phyloP scores from a whole-genome alignment of 1,140 invertebrate genomes.

The Drosophila mojavensis region DNA sequence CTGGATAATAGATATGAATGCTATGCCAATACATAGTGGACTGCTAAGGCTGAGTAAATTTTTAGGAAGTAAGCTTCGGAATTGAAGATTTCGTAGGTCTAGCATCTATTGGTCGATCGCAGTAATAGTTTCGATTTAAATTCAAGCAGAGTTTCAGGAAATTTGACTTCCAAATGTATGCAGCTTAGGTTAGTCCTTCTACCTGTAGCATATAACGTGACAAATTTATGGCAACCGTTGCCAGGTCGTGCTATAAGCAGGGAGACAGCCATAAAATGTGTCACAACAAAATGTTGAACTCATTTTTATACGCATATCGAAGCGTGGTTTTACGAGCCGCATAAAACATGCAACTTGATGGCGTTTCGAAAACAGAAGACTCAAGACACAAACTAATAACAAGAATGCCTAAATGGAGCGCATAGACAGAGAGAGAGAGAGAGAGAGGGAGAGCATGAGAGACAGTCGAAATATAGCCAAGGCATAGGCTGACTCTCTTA shows the following conservation, averaged over 20 bases:
- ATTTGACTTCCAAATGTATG: background rate
- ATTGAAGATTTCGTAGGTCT: too few relatives aligned
- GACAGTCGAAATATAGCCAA: slow-evolving; percentile 16
- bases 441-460: slow-evolving; percentile 9
- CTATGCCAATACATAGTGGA: too few relatives aligned
- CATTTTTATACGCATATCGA: slow-evolving; percentile 68
- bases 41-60: too few relatives aligned
- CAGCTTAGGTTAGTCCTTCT: background rate
- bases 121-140: too few relatives aligned
- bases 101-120: too few relatives aligned
- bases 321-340: slow-evolving; percentile 49
- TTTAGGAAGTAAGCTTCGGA: too few relatives aligned
- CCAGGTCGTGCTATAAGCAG: slow-evolving; percentile 39
- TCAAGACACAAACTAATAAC: slow-evolving; percentile 67
- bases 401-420: slow-evolving; percentile 59
- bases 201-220: slow-evolving; percentile 22
- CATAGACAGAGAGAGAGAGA: slow-evolving; percentile 1
- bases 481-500: slow-evolving; percentile 6
- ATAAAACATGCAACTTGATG: slow-evolving; percentile 75
- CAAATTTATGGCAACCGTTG: slow-evolving; percentile 48
- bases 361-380: slow-evolving; percentile 69
- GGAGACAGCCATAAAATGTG: slow-evolving; percentile 59
- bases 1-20: too few relatives aligned
- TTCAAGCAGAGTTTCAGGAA: too few relatives aligned
- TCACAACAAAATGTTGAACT: slow-evolving; percentile 79